Evolutionary conservation across 1,140 invertebrate genomes (phyloP).

Genomic region (Goniozus legneri): DNA sequence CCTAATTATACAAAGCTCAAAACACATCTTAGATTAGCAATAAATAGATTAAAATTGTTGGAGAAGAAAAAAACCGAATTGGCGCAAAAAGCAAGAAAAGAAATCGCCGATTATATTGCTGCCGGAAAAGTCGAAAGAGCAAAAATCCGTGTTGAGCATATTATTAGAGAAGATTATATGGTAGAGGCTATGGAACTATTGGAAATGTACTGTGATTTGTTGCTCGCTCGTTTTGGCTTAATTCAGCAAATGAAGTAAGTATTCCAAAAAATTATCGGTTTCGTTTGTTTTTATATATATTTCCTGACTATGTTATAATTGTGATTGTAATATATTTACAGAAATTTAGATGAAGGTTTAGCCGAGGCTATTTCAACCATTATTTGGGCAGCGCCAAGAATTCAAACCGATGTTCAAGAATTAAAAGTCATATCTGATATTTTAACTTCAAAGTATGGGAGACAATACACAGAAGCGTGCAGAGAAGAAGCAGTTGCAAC

Average conservation of each 20-base stretch:
- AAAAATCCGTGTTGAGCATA: slow-evolving; percentile 96
- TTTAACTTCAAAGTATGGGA: slow-evolving; percentile 90
- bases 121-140: slow-evolving; percentile 89
- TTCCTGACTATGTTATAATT: slow-evolving; percentile 2
- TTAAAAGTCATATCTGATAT: slow-evolving; percentile 91
- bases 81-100: slow-evolving; percentile 90
- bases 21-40: slow-evolving; percentile 88
- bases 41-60: slow-evolving; percentile 90
- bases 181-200: slow-evolving; percentile 99
- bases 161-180: slow-evolving; percentile 97
- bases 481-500: slow-evolving; percentile 73
- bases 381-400: slow-evolving; percentile 92
- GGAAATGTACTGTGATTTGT: slow-evolving; percentile 98
- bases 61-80: slow-evolving; percentile 99
- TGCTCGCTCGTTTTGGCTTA: slow-evolving; percentile 95
- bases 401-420: slow-evolving; percentile 81
- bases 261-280: background rate
- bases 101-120: slow-evolving; percentile 95
- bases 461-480: slow-evolving; percentile 84
- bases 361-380: slow-evolving; percentile 94
- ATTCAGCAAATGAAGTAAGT: slow-evolving; percentile 94
- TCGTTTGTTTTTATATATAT: slow-evolving; percentile 1
- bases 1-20: slow-evolving; percentile 94
- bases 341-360: slow-evolving; percentile 89
- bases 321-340: slow-evolving; percentile 33